These are phyloP conservation scores for Macroglossus sobrinus DNA, from an alignment of 2,113 vertebrate species.

Conservation along the genomic window DNA sequence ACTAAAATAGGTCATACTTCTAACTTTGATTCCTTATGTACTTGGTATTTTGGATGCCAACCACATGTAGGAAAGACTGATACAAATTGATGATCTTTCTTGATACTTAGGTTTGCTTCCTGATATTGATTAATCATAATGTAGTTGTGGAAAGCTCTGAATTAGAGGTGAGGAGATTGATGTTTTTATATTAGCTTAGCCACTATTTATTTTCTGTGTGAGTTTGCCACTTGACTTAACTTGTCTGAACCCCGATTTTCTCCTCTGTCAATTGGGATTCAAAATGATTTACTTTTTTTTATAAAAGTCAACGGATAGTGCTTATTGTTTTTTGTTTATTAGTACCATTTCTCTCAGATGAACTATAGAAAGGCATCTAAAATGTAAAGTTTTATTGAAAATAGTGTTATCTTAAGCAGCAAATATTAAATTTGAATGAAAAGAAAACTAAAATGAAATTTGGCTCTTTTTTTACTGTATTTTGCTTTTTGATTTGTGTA, in stretches of 20 bases:
- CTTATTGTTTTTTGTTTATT: neutral
- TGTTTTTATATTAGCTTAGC: conserved; percentile 17
- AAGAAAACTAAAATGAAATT: neutral
- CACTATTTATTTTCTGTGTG: conserved; percentile 35
- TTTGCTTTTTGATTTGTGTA: neutral
- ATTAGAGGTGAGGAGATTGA: conserved; percentile 46
- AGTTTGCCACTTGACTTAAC: neutral
- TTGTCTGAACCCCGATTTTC: neutral
- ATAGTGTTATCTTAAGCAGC: neutral
- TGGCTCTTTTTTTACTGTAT: neutral
- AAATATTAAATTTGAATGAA: neutral
- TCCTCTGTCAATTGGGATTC: neutral
- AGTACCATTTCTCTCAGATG: neutral
- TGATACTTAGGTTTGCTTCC: conserved; percentile 6
- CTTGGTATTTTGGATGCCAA: conserved; percentile 4
- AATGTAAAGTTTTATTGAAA: neutral
- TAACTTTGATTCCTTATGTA: neutral
- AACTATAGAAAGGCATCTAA: neutral
- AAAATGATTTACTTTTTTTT: neutral
- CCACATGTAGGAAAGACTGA: conserved; percentile 21
- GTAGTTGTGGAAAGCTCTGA: neutral
- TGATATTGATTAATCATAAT: conserved; percentile 53
- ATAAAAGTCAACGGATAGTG: neutral
- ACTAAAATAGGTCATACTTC: neutral
- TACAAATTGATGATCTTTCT: conserved; percentile 44